Base-by-base conservation (phyloP, 2,113 vertebrate genomes). In the Barnardius zonarius region DNA sequence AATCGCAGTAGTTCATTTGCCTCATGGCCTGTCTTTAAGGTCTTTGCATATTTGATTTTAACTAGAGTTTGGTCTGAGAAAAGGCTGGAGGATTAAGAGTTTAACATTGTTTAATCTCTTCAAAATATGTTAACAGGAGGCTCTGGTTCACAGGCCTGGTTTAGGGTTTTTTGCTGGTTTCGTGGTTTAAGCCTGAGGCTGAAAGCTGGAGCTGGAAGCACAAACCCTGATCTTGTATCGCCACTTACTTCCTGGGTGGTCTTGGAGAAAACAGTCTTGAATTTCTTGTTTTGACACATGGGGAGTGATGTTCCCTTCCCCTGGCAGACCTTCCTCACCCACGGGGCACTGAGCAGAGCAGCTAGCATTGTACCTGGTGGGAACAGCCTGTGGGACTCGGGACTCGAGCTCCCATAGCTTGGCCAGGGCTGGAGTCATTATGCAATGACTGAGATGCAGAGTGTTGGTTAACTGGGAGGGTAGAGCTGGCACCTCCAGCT, bases 321-420 rank as follows among this genome's bases (percentile, higher is more conserved):
- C 3, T 43, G 4, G 0, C 2, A 2, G 44, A 43, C 39, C 48
- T 85, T 94, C 74, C n/a, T 41, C 49, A n/a, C 27, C 80, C 1
- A 0, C 0, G 0, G 48, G 74, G 24, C 69, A 31, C 51, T 28
- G 27, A 63, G 48, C 31, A 44, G 70, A 87, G 62, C 57, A n/a
- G 55, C 17, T 25, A 3, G 10, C 0, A 0, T 12, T 37, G 20
- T 55, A 55, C 0, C 0, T 7, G 12, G 6, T 61, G 30, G 86
- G 68, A 92, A 31, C 48, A 73, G 48, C 69, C 23, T 25, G 24
- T 10, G 68, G 43, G 44, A 9, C 15, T 90, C 1, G 13, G 9
- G 5, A 2, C 17, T 89, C 3, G 14, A 33, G 59, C 12, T 84
- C 25, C 33, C 0, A 0, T 35, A 13, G 27, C 9, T 49, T 41